Evolutionary conservation across 1,140 invertebrate species (phyloP).

Genomic region (Eurosta solidaginis): DNA sequence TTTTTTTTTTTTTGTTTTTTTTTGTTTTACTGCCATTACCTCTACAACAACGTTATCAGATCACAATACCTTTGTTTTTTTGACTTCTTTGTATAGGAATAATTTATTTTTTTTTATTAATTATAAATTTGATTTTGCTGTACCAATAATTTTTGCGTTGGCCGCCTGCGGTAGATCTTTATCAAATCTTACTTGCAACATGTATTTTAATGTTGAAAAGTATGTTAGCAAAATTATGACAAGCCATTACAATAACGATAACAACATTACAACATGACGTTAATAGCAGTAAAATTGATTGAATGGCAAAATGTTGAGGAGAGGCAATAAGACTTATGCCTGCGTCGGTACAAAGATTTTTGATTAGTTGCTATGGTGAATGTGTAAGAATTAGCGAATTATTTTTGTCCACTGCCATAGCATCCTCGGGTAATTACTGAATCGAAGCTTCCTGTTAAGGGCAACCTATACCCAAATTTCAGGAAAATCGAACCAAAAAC

Average conservation of each 20-base stretch:
- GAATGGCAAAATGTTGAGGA: neutral
- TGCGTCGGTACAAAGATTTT: no score
- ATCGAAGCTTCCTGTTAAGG: no score
- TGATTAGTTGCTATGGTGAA: neutral
- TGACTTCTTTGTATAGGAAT: neutral
- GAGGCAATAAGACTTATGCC: neutral
- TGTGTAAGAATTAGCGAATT: neutral
- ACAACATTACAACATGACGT: constrained; percentile 19
- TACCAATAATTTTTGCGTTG: neutral
- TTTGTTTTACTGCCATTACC: neutral
- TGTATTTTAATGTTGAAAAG: constrained; percentile 17
- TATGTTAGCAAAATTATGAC: constrained; percentile 29
- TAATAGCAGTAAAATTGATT: constrained; percentile 13
- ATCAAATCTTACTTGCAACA: constrained; percentile 29
- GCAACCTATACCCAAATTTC: no score
- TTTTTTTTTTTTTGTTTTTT: neutral
- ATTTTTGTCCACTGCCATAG: no score
- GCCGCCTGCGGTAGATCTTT: constrained; percentile 29
- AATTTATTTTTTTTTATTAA: neutral
- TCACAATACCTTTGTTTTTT: neutral
- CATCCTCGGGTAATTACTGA: no score
- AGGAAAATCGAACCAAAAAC: no score
- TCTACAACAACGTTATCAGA: neutral
- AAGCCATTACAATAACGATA: constrained; percentile 29
- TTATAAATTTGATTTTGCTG: neutral